Evolutionary conservation across 2,888 invertebrate genomes (phyloP).

Genomic region (Cyclophora punctaria): DNA sequence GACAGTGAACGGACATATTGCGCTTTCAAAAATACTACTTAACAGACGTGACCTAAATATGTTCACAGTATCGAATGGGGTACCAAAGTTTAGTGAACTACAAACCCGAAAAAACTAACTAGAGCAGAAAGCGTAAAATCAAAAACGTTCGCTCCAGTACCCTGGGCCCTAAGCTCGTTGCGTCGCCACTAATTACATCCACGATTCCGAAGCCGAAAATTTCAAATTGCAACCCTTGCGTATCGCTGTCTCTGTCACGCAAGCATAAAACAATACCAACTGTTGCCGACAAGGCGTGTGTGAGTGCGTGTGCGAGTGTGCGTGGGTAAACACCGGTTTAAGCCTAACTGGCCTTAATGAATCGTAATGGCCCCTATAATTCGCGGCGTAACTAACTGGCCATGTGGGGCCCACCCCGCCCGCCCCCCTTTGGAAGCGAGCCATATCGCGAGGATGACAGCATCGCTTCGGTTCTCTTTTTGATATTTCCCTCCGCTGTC

Average conservation of each 20-base stretch:
- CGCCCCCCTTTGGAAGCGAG: constrained; percentile 53
- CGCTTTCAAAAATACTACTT: no score
- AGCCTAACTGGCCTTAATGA: constrained; percentile 77
- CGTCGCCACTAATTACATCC: constrained; percentile 62
- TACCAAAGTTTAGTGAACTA: background rate
- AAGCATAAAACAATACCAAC: constrained; percentile 52
- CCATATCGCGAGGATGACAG: constrained; percentile 71
- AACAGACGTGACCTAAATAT: no score
- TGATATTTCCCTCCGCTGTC: constrained; percentile 61
- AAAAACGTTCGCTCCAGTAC: constrained; percentile 51
- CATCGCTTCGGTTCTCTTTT: constrained; percentile 45
- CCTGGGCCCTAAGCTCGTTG: constrained; percentile 58
- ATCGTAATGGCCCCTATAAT: constrained; percentile 77
- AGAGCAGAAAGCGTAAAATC: constrained; percentile 26
- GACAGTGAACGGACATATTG: no score
- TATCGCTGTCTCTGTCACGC: constrained; percentile 37
- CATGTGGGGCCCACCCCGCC: constrained; percentile 53
- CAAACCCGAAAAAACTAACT: background rate
- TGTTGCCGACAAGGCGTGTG: constrained; percentile 45
- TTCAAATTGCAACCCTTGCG: constrained; percentile 49
- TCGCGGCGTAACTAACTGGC: constrained; percentile 77
- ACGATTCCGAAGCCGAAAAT: constrained; percentile 62
- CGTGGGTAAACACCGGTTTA: constrained; percentile 75
- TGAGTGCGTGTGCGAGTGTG: constrained; percentile 42
- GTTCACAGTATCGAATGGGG: no score